phyloP scores from a whole-genome alignment of 1,140 invertebrate genomes.

The Pentalonia nigronervosa region DNA sequence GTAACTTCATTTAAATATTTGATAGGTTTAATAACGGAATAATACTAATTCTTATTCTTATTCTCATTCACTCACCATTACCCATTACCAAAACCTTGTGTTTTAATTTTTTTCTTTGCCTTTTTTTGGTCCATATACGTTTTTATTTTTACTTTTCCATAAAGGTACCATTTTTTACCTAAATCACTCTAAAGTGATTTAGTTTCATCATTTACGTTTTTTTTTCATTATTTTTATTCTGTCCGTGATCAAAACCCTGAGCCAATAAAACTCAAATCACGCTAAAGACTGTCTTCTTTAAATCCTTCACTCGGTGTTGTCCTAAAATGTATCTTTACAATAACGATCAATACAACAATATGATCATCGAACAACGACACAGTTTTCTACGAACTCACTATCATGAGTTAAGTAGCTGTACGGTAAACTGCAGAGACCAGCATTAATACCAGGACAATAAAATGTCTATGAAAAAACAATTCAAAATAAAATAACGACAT shows the following conservation, averaged over 20 bases:
- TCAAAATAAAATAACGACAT: not conserved
- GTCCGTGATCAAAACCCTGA: not conserved
- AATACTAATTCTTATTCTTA: not conserved
- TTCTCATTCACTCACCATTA: not conserved
- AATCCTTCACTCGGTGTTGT: constrained; percentile 8
- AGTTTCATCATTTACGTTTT: not conserved
- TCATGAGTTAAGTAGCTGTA: not conserved
- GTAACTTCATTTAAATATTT: not conserved
- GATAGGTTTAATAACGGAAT: not conserved
- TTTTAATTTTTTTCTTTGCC: not conserved
- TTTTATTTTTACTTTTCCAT: constrained; percentile 2
- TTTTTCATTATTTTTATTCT: not conserved
- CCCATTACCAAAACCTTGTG: not conserved
- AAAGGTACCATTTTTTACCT: not conserved
- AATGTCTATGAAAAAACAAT: constrained; percentile 12
- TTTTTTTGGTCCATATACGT: not conserved
- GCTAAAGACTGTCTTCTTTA: constrained; percentile 29
- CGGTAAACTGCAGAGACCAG: not conserved
- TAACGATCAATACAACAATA: not conserved
- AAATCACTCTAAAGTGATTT: not conserved
- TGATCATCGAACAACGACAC: not conserved
- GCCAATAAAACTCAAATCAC: not conserved
- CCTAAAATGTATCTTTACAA: constrained; percentile 11
- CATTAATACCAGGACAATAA: not conserved
- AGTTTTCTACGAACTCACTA: not conserved